A percentile compares a stretch with the other conserved stretches of the same genome.
Evolutionary conservation across 2,113 vertebrate genomes (phyloP).

Genomic region (Struthidea cinerea): DNA sequence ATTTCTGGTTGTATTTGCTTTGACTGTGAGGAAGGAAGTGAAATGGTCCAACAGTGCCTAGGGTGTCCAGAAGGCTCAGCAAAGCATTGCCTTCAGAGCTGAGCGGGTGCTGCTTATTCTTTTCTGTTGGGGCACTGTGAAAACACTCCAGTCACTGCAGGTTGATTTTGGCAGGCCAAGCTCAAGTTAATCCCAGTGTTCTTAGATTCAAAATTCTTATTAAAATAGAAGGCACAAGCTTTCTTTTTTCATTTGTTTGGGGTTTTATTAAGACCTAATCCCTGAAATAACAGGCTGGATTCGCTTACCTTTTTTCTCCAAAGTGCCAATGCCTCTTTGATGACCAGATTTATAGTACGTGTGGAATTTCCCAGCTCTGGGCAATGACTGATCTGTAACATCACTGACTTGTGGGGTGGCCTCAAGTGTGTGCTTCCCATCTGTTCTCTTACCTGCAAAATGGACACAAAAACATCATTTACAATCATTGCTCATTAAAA

Average conservation of each 20-base stretch:
- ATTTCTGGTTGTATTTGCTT: not conserved
- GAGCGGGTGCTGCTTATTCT: not conserved
- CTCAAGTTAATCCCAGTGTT: not conserved
- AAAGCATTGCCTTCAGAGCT: not conserved
- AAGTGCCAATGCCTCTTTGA: not conserved
- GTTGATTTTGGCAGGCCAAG: not conserved
- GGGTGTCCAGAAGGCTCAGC: not conserved
- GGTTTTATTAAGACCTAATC: not conserved
- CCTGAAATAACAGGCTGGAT: not conserved
- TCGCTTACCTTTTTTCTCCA: not conserved
- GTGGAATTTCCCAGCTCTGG: not conserved
- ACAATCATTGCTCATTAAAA: not conserved
- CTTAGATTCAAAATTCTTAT: not conserved
- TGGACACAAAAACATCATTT: not conserved
- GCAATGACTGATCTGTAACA: not conserved
- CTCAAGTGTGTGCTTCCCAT: not conserved
- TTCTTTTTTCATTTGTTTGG: not conserved
- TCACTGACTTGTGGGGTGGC: not conserved
- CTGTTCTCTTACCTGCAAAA: not conserved
- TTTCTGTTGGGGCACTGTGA: not conserved
- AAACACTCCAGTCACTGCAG: not conserved
- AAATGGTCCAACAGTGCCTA: not conserved
- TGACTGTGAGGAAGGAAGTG: not conserved
- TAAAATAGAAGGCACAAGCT: not conserved
- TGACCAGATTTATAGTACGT: fast-evolving